Evolutionary conservation across 2,888 invertebrate genomes (phyloP), one percentile per base, ranked within the genome.

Genomic region (Chymomyza caudatula): DNA sequence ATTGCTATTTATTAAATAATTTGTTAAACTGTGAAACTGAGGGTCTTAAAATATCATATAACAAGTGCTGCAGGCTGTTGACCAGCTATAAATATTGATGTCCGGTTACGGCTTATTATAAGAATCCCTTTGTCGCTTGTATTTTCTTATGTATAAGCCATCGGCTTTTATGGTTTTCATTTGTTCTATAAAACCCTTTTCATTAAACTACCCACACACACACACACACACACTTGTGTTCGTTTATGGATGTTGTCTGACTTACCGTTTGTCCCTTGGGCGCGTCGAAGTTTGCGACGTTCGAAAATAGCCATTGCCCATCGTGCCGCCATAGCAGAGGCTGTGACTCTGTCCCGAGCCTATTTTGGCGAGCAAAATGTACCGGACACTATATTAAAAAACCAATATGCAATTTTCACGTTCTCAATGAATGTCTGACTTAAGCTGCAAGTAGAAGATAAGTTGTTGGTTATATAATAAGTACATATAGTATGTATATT

Each of bases 321-420:
- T 87, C 87, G 89, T 89, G 77, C 91, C 91, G 88, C 91, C 90
- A 88, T 91, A 90, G 89, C 91, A 90, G 74, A 90, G 88, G 78
- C 90, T 91, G 82, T 89, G 89, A 89, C 92, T 92, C 78, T 92
- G 92, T 88, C 91, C 91, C 76, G 92, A 91, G 89, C 92, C 92
- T 92, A 92, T 92, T 90, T 92, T 92, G 90, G 88, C 85, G 81
- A 71, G 76, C 85, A 81, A 85, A 84, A 86, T 86, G 76, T 73
- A 73, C 78, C 78, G 84, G 75, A 78, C 71, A 65, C 69, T 65
- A 65, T 63, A 65, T 70, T 66, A 43, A 51, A 37, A 37, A 13
- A 11, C 29, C 29, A 37, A 37, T 37, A 37, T 37, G 29, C 8
- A 37, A 37, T 37, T 37, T 37, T 37, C 29, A 23, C 51, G 59